Evolutionary conservation across 2,888 invertebrate genomes (phyloP), one percentile per base, ranked within the genome.

Genomic region (Catocala fraxini): DNA sequence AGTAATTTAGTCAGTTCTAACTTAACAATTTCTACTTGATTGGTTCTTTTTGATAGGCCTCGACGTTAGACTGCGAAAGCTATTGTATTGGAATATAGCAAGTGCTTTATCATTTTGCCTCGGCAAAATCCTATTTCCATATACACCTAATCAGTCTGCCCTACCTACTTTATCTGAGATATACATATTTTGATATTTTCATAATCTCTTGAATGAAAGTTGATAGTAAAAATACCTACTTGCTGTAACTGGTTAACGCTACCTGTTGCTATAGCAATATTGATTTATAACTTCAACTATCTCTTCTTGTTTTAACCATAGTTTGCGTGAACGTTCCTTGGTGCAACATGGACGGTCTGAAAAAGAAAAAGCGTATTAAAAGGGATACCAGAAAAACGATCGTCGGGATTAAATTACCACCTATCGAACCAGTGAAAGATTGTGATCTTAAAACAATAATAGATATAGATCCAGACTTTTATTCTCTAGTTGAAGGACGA

Each of bases 391-490:
- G 87, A 66, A 91, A 88, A 82, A 79, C 81, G 6, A 75, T 87
- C 5, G 86, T 81, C 3, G 88, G 88, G 11, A 84, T 92, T 47
- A 93, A 91, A 75, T 75, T 94, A 35, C 94, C 94, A 25, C 91
- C 91, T 0, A 90, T 94, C 59, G 89, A 90, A 74, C 73, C 82
- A 39, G 73, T 77, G 42, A 79, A 73, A 51, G 82, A 82, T 59
- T 70, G 73, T 59, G 71, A 86, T 47, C 66, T 89, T 4, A 95
- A 94, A 79, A 95, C 95, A 5, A 95, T 96, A 61, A 84, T 95
- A 34, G 96, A 96, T 73, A 87, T 96, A 0, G 96, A 96, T 82
- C 95, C 96, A 0, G 90, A 95, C n/a, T 96, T 95, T 81, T 96
- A 95, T 79, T 92, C 95, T 0, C 89, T 95, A 73, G 90, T 96